Conservation (phyloP, 2,797 vertebrate species). For the Uromys caudimaculatus region DNA sequence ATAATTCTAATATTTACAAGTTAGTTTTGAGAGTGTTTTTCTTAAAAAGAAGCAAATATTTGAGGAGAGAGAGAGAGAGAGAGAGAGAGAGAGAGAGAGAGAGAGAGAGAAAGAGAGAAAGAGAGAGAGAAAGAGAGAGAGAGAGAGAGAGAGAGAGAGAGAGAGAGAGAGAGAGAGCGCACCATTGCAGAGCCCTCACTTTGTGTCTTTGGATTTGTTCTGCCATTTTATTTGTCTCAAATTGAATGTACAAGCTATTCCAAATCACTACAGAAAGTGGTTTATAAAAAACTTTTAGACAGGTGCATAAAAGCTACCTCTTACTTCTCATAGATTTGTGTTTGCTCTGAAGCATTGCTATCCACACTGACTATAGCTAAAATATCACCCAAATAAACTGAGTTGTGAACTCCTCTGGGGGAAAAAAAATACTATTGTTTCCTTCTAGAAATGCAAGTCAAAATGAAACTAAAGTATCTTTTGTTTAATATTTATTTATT, state of each 20-base stretch:
- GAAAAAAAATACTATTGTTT: neutral
- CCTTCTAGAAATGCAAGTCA: neutral
- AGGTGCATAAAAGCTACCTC: conserved; percentile 87
- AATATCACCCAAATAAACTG: conserved; percentile 63
- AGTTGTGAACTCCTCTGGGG: conserved; percentile 38
- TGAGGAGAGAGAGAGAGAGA: no score
- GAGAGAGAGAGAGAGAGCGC: no score
- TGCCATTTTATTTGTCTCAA: conserved; percentile 69
- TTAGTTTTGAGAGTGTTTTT: conserved; percentile 8
- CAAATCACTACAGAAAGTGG: conserved; percentile 78
- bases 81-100: no score
- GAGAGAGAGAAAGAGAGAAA: no score
- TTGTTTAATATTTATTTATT: no score
- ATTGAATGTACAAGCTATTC: conserved; percentile 85
- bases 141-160: no score
- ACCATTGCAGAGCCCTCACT: neutral
- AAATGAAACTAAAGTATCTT: neutral
- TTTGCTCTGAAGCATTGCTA: conserved; percentile 42
- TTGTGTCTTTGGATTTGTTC: conserved; percentile 46
- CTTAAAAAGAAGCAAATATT: neutral
- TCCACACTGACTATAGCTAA: conserved; percentile 79
- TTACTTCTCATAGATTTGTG: conserved; percentile 61
- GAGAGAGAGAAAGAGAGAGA: no score
- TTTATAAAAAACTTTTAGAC: conserved; percentile 62
- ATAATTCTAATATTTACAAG: neutral